Evolutionary conservation across 2,113 vertebrate species (phyloP), one percentile per base, ranked within the genome.

Genomic region (Barnardius zonarius): DNA sequence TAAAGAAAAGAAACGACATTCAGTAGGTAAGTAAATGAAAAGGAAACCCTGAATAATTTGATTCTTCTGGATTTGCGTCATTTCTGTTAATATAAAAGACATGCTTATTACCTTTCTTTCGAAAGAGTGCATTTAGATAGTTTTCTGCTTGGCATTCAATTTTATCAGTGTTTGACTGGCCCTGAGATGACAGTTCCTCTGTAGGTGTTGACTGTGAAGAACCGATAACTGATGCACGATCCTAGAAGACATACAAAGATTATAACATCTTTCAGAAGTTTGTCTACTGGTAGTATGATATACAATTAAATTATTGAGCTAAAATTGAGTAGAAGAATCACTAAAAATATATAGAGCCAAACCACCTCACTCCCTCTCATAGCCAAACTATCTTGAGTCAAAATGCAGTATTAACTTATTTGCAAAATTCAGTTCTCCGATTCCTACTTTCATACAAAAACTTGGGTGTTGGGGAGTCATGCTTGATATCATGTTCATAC

Each of bases 51-150:
- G 28, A 67, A 87, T 83, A 39, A 70, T 46, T 57, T 8, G 25
- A 95, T 91, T 57, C 43, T 57, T 83, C 44, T 54, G 81, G 17
- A 55, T 54, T 48, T 90, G 37, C 41, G 49, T 3, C 17, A 14
- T 13, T 86, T 85, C 86, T 88, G 20, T 76, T 51, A 84, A 91
- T 31, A 44, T 33, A 41, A 84, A 90, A 93, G 61, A 84, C 62
- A 79, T 54, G 77, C 13, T 90, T 84, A 95, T 97, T 98, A 99
- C 99, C 99, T 99, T 99, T 99, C 98, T 99, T 99, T 97, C 98
- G 98, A 98, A 99, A 99, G 98, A 99, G 98, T 98, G 99, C 99
- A 98, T 99, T 98, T 97, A 99, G 98, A 97, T 99, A 99, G 97
- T 97, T 99, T 98, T 99, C 99, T 98, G 99, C 99, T 97, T 99